These are phyloP conservation scores for Leptinotarsa rubiginosa DNA, from an alignment of 2,888 invertebrate genomes.

Conservation along the genomic window DNA sequence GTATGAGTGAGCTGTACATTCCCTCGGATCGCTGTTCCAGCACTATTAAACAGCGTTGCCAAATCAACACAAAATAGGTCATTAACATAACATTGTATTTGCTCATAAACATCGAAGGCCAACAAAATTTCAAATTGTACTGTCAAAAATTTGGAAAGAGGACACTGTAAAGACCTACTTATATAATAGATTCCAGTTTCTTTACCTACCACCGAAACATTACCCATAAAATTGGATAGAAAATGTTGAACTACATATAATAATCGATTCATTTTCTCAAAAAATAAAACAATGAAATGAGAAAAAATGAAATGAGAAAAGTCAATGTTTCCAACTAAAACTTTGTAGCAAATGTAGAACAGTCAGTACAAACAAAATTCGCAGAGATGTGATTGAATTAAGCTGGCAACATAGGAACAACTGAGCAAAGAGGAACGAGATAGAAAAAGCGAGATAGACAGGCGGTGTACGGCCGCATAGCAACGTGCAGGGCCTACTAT, in stretches of 20 bases:
- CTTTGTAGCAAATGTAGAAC: neutral
- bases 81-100: slow-evolving; percentile 22
- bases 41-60: slow-evolving; percentile 35
- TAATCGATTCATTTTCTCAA: too few relatives aligned
- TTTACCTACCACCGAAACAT: neutral
- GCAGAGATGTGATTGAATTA: too few relatives aligned
- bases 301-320: neutral
- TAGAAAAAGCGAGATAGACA: slow-evolving; percentile 48
- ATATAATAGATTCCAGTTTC: too few relatives aligned
- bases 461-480: slow-evolving; percentile 55
- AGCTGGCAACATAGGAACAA: slow-evolving; percentile 40
- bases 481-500: slow-evolving; percentile 55
- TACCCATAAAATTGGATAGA: neutral
- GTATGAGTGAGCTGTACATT: slow-evolving; percentile 12
- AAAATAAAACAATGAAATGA: neutral
- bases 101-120: neutral
- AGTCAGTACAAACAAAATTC: too few relatives aligned
- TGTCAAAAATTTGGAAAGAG: neutral
- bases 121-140: neutral
- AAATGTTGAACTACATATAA: neutral
- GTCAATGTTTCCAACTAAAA: neutral
- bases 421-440: slow-evolving; percentile 42
- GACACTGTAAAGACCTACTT: neutral
- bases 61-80: slow-evolving; percentile 31
- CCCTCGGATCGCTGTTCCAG: slow-evolving; percentile 31